These are phyloP conservation scores for Leptosomus discolor DNA, from an alignment of 2,113 vertebrate genomes.

Conservation along the genomic window DNA sequence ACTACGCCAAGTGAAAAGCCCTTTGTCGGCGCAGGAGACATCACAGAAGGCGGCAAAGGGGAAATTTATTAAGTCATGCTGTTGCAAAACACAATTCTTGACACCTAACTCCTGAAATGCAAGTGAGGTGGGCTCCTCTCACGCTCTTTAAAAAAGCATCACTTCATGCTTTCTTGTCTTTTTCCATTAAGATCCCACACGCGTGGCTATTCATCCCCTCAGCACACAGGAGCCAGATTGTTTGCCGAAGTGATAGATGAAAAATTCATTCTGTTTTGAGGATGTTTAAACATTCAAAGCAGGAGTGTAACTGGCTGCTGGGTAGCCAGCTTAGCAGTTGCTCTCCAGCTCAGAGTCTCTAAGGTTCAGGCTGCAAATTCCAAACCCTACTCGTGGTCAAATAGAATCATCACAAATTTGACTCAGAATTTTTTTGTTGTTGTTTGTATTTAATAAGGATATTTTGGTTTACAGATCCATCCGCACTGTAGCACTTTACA, in stretches of 20 bases:
- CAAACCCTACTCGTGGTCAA: not conserved
- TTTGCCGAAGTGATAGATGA: slow-evolving; percentile 57
- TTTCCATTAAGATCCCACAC: slow-evolving; percentile 41
- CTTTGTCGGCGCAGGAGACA: not conserved
- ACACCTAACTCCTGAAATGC: not conserved
- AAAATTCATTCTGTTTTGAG: slow-evolving; percentile 63
- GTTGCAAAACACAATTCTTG: not conserved
- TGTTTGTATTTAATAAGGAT: not conserved
- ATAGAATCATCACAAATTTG: not conserved
- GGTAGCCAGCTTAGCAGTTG: not conserved
- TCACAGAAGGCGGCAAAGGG: not conserved
- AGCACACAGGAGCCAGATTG: slow-evolving; percentile 58
- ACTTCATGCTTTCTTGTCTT: slow-evolving; percentile 29
- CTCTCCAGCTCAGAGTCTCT: not conserved
- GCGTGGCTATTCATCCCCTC: slow-evolving; percentile 43
- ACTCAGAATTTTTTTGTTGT: not conserved
- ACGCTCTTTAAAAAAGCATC: not conserved
- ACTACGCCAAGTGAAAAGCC: rapidly evolving
- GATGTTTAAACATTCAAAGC: slow-evolving; percentile 60
- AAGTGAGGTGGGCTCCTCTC: not conserved
- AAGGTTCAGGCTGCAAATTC: not conserved
- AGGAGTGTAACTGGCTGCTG: slow-evolving; percentile 37
- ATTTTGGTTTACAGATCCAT: not conserved
- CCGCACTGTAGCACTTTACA: not conserved
- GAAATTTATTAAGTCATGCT: not conserved